Base-by-base conservation (phyloP, 2,888 invertebrate species). In the Macrosoma leucophasiata region DNA sequence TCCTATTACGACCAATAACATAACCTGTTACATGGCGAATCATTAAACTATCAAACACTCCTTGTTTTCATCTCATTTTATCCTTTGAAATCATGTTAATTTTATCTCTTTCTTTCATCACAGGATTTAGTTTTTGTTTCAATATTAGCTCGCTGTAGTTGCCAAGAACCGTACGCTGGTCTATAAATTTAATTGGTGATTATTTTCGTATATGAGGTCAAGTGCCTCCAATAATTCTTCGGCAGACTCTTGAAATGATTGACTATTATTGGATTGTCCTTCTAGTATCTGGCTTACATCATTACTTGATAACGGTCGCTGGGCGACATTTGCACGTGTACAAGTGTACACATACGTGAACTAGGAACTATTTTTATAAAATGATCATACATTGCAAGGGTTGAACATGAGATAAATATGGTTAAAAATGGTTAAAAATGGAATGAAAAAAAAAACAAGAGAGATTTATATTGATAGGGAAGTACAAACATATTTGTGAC, bases 181-280 rank as follows among this genome's bases (percentile, higher is more conserved):
- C 59, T 53, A 64, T 72, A 64, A 67, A 67, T 65, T 55, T 60
- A 58, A 67, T 67, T 58, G 63, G 44, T 56, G 50, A 69, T 68
- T 66, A 72, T 73, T 62, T 66, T 62, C 40, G 53, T 50, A 55
- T 52, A 51, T 46, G 54, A 50, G 64, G 58, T 67, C 66, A 62
- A 64, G 54, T 58, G 55, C 51, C 50, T 43, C 41, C 39, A 48
- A 43, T 50, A 48, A 43, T 43, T 36, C 38, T 43, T 36, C 38
- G 36, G 23, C 37, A 39, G 42, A 43, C 41, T 42, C 37, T 30
- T 33, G 8, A 29, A 29, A 43, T 44, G 39, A 48, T 48, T 46
- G 44, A 40, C 37, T 42, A 24, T 47, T 43, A 50, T 50, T 48
- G 34, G 41, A 39, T 42, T 36, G 45, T 41, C 49, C 43, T 47